Evolutionary conservation across 2,888 invertebrate genomes (phyloP), one percentile per base, ranked within the genome.

Genomic region (Cryptus armator): DNA sequence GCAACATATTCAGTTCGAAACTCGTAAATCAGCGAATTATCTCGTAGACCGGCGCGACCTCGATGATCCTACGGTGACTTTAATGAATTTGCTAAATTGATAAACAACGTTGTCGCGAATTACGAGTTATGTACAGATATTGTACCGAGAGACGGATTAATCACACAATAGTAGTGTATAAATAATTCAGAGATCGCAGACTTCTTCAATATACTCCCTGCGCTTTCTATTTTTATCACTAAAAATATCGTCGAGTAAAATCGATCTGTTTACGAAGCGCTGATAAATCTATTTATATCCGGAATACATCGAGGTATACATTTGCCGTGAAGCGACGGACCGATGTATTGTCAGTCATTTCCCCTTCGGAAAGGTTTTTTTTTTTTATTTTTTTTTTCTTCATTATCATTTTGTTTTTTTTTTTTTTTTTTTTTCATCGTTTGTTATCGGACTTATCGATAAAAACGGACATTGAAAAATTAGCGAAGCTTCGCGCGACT

Each of bases 1-100:
- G 32, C 14, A 19, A 4, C 43, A 19, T 19, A 37, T n/a, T 43
- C 14, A 5, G 16, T 3, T 19, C 51, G 51, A 9, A 2, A 44
- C 70, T 85, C 85, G 75, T 82, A 82, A 85, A 85, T 85, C 71
- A 71, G 66, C 24, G 43, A 24, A 82, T 75, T 79, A 85, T 85
- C 82, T 59, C 24, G 37, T 16, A 6, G 37, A 19, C 37, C 16
- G 14, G n/a, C 53, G 51, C 24, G 85, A 82, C 78, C 85, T 51
- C 59, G 56, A 82, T 82, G 75, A 85, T 59, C 85, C 53, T 0
- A 3, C 5, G 62, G 64, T 76, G 79, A 82, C 68, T 75, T 82
- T 82, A 85, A 85, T 85, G 85, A 85, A 85, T 85, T 84, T 75
- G 70, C 48, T 46, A 64, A 43, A 46, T 56, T 66, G 19, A 79